phyloP scores from a whole-genome alignment of 2,888 invertebrate genomes.

The Amblyjoppa proteus region DNA sequence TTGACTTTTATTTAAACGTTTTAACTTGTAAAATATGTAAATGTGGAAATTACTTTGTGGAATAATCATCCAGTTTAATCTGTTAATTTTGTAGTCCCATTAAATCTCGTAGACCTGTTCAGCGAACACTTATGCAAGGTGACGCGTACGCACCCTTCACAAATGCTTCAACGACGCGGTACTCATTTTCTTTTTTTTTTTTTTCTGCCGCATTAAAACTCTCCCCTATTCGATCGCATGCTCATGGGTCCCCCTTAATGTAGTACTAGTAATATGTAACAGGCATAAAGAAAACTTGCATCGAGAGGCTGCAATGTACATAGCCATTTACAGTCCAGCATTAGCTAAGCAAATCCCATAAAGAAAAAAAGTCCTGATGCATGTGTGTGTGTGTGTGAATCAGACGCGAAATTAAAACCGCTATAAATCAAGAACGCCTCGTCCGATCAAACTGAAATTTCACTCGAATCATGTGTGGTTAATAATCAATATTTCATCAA shows the following conservation, averaged over 20 bases:
- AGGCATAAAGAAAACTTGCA: slow-evolving; percentile 20
- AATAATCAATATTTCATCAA: not conserved
- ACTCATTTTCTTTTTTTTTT: slow-evolving; percentile 9
- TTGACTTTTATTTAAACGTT: not conserved
- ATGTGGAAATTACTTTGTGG: too few relatives aligned
- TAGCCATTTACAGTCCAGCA: not conserved
- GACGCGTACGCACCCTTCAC: not conserved
- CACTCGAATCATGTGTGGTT: too few relatives aligned
- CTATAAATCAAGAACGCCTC: too few relatives aligned
- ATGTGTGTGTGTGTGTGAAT: too few relatives aligned
- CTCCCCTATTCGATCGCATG: slow-evolving; percentile 35
- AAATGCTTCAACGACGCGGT: slow-evolving; percentile 10
- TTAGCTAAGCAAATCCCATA: not conserved
- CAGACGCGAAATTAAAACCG: too few relatives aligned
- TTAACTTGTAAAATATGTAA: not conserved
- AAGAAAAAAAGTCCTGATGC: too few relatives aligned
- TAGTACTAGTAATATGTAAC: slow-evolving; percentile 46
- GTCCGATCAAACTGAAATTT: too few relatives aligned
- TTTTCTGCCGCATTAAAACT: slow-evolving; percentile 45
- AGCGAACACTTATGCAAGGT: too few relatives aligned
- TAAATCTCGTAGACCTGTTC: too few relatives aligned
- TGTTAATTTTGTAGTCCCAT: too few relatives aligned
- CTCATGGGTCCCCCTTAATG: not conserved
- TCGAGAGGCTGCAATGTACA: slow-evolving; percentile 27
- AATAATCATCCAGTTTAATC: too few relatives aligned